A percentile compares a stretch with the other conserved stretches of the same genome.
Conservation (phyloP, 1,140 invertebrate genomes). For the Idris sp. region DNA sequence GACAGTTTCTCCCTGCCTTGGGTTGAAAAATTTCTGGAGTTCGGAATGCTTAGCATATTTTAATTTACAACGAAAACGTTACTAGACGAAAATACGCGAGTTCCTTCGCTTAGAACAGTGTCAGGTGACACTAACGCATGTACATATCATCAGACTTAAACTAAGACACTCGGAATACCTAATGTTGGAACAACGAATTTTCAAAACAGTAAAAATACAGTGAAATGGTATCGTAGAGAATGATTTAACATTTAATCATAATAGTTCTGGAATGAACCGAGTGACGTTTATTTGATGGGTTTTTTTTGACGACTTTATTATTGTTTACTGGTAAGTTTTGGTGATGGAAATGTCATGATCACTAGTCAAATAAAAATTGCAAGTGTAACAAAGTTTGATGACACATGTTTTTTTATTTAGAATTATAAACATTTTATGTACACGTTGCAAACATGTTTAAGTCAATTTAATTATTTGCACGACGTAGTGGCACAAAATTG, state of each 20-base stretch:
- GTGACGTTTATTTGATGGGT: conserved; percentile 12
- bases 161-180: conserved; percentile 16
- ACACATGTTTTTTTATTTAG: not conserved
- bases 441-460: not conserved
- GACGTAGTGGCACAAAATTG: not conserved
- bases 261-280: conserved; percentile 11
- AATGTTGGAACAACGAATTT: conserved; percentile 6
- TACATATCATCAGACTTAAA: conserved; percentile 17
- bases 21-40: too few relatives aligned
- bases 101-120: not conserved
- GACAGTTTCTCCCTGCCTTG: too few relatives aligned
- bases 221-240: not conserved
- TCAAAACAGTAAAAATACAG: conserved; percentile 7
- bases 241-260: too few relatives aligned
- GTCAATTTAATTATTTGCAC: not conserved
- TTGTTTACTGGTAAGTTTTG: not conserved
- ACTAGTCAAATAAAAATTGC: conserved; percentile 1
- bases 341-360: not conserved
- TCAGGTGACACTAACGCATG: conserved; percentile 27
- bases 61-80: conserved; percentile 16
- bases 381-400: not conserved
- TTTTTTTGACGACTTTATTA: too few relatives aligned
- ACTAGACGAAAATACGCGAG: not conserved
- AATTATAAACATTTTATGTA: conserved; percentile 4
- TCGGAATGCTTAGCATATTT: conserved; percentile 17